A percentile compares a stretch with the other conserved stretches of the same genome.
Evolutionary conservation across 2,888 invertebrate species (phyloP).

Genomic region (Lasioglossum villosulum): DNA sequence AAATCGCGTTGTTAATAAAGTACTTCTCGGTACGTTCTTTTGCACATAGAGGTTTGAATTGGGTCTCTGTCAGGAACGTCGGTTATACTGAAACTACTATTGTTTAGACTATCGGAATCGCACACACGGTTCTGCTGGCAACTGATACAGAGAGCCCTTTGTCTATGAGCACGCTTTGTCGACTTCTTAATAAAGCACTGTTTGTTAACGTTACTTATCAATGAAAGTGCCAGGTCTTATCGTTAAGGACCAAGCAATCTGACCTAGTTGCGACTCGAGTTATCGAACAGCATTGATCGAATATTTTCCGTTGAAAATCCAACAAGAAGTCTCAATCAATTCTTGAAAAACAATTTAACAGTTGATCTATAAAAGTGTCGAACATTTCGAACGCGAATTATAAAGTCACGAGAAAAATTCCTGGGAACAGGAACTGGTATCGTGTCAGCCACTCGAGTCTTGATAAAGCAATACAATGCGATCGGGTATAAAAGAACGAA

Average conservation of each 20-base stretch:
- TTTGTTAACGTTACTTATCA: background rate
- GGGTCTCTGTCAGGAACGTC: background rate
- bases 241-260: background rate
- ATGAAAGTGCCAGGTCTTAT: background rate
- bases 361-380: background rate
- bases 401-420: background rate
- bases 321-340: background rate
- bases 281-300: background rate
- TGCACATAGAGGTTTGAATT: background rate
- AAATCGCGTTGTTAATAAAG: background rate
- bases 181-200: background rate
- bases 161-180: background rate
- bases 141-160: background rate
- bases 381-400: background rate
- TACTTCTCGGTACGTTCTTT: background rate
- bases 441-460: background rate
- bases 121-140: background rate
- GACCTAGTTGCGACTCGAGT: background rate
- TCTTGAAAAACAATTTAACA: background rate
- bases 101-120: background rate
- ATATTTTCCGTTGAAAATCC: too few species aligned
- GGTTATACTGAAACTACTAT: background rate
- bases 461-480: slow-evolving; percentile 39
- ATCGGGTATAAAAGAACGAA: background rate
- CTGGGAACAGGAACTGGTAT: background rate